Base-by-base conservation (phyloP, 1,140 invertebrate genomes). In the Diabrotica virgifera region DNA sequence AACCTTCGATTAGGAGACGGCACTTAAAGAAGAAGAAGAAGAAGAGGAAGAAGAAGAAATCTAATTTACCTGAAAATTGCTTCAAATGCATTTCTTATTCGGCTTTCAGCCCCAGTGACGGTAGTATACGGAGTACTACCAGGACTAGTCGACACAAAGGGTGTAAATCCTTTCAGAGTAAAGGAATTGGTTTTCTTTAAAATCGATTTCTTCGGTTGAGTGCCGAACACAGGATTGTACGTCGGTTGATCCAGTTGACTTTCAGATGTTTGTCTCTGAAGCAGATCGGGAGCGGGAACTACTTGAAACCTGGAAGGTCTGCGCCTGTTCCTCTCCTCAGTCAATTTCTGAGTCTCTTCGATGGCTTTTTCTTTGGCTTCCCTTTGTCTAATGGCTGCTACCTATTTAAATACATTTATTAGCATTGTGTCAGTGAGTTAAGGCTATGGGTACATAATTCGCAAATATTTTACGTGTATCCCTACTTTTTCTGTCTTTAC, bases 111-210 rank as follows among this genome's bases (percentile, higher is more conserved):
- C 13, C 90, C 93, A 5, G 93, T 94, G 6, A 95, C 91, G 2
- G 93, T 95, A 7, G 89, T 91, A 64, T 93, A 92, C 0, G 89
- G 89, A 11, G 87, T 90, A 0, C 88, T 86, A 10, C 84, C 86
- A 8, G 90, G 90, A 72, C 85, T 88, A n/a, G 83, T 84, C 5
- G 83, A 80, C 2, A 85, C 79, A 13, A 86, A 73, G 11, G 89
- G 89, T 69, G 85, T 85, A 76, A 88, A 89, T 50, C 86, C 80
- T 70, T 88, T 91, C 9, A 93, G 74, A 5, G 89, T 95, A 75
- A 93, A 95, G 6, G 92, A 95, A 79, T 94, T 92, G 0, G 93
- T 95, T 79, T 95, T 95, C 82, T 96, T 96, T 53, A 96, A 80
- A 74, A 96, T 96, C 0, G 93, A 95, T 77, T 96, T 96, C 60